phyloP scores from a whole-genome alignment of 2,113 vertebrate genomes.

The Lycocorax pyrrhopterus region DNA sequence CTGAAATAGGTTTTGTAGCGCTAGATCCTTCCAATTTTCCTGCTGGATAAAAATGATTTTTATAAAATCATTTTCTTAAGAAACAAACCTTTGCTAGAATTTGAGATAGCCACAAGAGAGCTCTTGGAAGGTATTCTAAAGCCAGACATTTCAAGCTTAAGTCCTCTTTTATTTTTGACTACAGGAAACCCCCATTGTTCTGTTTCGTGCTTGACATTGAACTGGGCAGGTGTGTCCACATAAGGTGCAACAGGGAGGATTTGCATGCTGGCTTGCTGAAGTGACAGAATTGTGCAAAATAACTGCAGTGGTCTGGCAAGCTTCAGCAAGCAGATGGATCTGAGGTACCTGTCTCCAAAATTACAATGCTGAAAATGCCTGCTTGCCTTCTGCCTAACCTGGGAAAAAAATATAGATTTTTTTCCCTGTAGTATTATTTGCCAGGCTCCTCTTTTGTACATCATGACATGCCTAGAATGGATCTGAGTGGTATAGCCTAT shows the following conservation, averaged over 20 bases:
- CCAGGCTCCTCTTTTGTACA: neutral
- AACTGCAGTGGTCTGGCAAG: slow-evolving; percentile 57
- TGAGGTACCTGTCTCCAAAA: slow-evolving; percentile 23
- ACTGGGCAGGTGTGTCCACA: slow-evolving; percentile 50
- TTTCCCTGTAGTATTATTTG: neutral
- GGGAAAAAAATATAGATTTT: neutral
- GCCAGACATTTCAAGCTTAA: neutral
- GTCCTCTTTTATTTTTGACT: neutral
- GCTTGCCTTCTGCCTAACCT: neutral
- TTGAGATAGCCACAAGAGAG: neutral
- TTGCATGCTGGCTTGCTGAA: slow-evolving; percentile 52
- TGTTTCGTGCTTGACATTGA: slow-evolving; percentile 3
- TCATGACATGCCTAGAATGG: neutral
- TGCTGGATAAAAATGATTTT: neutral
- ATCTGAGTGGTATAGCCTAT: neutral
- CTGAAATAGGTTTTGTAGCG: neutral
- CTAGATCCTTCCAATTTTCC: neutral
- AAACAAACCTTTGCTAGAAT: neutral
- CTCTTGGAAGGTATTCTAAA: neutral
- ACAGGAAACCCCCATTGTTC: neutral
- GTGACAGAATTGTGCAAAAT: slow-evolving; percentile 61
- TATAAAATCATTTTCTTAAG: neutral
- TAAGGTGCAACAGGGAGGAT: slow-evolving; percentile 50
- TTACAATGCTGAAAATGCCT: neutral
- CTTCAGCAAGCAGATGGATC: slow-evolving; percentile 49